A percentile compares a stretch with the other conserved stretches of the same genome.
These are phyloP conservation scores for Mesembrinibis cayennensis DNA, from an alignment of 2,113 vertebrate genomes.

Conservation along the genomic window DNA sequence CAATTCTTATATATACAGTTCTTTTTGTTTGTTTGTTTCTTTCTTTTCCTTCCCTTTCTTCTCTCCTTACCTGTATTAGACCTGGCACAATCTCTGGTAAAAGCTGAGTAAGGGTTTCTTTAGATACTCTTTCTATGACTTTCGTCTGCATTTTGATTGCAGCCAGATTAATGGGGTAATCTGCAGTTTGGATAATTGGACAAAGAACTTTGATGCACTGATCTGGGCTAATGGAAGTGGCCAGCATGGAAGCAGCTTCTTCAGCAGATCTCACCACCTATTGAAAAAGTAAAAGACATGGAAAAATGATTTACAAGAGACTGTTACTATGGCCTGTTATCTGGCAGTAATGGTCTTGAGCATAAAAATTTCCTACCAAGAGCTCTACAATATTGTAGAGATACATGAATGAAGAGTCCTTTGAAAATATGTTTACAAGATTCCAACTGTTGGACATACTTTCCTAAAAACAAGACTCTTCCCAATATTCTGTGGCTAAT, in stretches of 20 bases:
- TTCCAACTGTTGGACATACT: background rate
- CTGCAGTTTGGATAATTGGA: slow-evolving; percentile 95
- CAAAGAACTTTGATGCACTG: slow-evolving; percentile 97
- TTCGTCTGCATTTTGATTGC: slow-evolving; percentile 99
- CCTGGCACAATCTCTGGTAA: slow-evolving; percentile 95
- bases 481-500: background rate
- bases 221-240: slow-evolving; percentile 92
- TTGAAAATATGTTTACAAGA: background rate
- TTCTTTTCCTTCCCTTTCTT: background rate
- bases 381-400: background rate
- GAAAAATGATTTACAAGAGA: background rate
- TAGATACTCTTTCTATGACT: slow-evolving; percentile 90
- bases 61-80: slow-evolving; percentile 83
- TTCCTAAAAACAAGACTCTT: background rate
- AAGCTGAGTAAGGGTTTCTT: slow-evolving; percentile 84
- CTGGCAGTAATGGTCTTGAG: background rate
- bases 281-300: background rate
- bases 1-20: background rate
- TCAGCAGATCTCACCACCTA: slow-evolving; percentile 94
- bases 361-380: background rate
- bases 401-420: background rate
- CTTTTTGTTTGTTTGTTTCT: background rate
- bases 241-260: slow-evolving; percentile 91
- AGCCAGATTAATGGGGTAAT: slow-evolving; percentile 94
- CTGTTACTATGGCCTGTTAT: background rate